Base-by-base conservation (phyloP, 2,113 vertebrate genomes). In the Sterna hirundo region DNA sequence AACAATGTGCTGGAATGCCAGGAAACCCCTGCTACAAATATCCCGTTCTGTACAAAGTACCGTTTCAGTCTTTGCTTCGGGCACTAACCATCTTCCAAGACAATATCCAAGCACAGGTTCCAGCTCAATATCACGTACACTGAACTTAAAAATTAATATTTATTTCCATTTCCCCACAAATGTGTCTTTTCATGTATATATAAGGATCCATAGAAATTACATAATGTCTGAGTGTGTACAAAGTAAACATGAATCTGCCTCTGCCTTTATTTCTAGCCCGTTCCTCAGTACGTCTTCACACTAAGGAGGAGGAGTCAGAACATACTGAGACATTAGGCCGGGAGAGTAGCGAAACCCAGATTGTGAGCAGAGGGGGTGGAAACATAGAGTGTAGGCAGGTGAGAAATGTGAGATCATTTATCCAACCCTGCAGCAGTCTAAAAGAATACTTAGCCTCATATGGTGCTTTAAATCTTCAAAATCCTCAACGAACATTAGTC, bases 341-440 rank as follows among this genome's bases (percentile, higher is more conserved):
- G 82, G 90, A 96, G 92, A 94, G 94, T 52, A 96, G 96, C 75
- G 18, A 91, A 96, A 80, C 85, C 87, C 96, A 97, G 96, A 97
- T 96, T 97, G 96, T 66, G 93, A 96, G 87, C 90, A 96, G 94
- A 97, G 96, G 93, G 96, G 94, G 96, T 96, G 94, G 96, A 82
- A 95, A 92, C 58, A 47, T 34, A 72, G 75, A 86, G 92, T 96
- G 96, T 97, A 71, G 96, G 96, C 96, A 97, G 94, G 96, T 96
- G 96, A 96, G 96, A 97, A 97, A 97, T 97, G 95, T 97, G 96
- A 97, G 88, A 96, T 96, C 92, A 97, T 96, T 96, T 95, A 96
- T 86, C 85, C 95, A 96, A 62, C 95, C 88, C 95, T 96, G 85
- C 88, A 88, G 88, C 85, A 96, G 76, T 74, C 96, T 96, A 95